Base-by-base conservation (phyloP, 2,797 vertebrate genomes). In the Cynopterus sphinx region DNA sequence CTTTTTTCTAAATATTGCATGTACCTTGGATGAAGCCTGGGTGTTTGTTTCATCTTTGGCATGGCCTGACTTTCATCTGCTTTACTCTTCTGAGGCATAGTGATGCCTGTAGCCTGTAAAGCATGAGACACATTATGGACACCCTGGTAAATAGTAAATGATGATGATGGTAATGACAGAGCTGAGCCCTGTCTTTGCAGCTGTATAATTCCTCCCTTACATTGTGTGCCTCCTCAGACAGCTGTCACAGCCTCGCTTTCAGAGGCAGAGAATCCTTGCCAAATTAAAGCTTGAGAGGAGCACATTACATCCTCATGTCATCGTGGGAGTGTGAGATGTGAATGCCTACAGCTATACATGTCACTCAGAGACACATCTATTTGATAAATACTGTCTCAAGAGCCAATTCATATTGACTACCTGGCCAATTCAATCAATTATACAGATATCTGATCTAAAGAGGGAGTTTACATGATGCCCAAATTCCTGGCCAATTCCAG, bases 331-430 rank as follows among this genome's bases (percentile, higher is more conserved):
- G 36, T 71, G 89, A 36, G 63, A 90, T 75, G 84, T 68, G 90
- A 92, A 75, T 46, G 94, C 83, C 90, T 55, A 46, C 39, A 92
- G 92, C 82, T 71, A 63, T 41, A 49, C 43, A 75, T 0, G 2
- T 70, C 90, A 77, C 82, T 86, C 87, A 79, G 53, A 92, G 82
- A 59, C 92, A 77, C 36, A 6, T 88, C 92, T 92, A 31, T 94
- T 93, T 96, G 87, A 97, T 91, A 96, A 96, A 94, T 86, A 85
- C 91, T 94, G 73, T 94, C 87, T 83, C 41, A 21, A 92, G 70
- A 94, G 73, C 73, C 81, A 91, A 59, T 96, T 96, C 88, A 36
- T 41, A 81, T 71, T 1, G 68, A 97, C 85, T 92, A 19, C 36
- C 68, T 59, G 67, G 53, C 90, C 89, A 41, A 33, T 87, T 68